Conservation (phyloP, 1,140 invertebrate species). For the Drosophila serrata region DNA sequence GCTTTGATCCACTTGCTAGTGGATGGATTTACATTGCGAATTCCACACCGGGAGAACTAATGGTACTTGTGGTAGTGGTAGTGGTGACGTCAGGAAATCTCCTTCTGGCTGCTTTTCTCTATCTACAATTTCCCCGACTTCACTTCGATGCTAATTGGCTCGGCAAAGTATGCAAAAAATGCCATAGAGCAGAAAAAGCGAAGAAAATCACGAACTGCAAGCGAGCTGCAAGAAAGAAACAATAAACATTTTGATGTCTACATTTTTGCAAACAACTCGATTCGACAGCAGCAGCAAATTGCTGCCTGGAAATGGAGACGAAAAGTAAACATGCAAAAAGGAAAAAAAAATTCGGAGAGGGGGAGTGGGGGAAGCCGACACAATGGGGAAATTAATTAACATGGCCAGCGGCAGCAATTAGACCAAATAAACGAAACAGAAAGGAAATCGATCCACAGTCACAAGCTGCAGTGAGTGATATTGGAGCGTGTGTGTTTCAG, state of each 20-base stretch:
- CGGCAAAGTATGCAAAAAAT: constrained; percentile 62
- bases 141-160: constrained; percentile 62
- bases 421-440: constrained; percentile 44
- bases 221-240: constrained; percentile 33
- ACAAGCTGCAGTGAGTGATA: background rate
- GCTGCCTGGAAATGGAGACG: constrained; percentile 46
- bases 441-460: constrained; percentile 39
- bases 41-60: constrained; percentile 13
- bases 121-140: constrained; percentile 33
- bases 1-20: constrained; percentile 26
- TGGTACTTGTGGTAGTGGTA: too few relatives aligned
- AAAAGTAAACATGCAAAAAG: constrained; percentile 59
- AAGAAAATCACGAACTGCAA: constrained; percentile 70
- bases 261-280: constrained; percentile 26
- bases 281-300: constrained; percentile 38
- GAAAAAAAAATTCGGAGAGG: background rate
- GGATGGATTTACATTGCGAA: constrained; percentile 40
- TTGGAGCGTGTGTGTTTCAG: constrained; percentile 4
- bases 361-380: background rate
- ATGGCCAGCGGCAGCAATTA: constrained; percentile 51
- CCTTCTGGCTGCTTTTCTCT: constrained; percentile 42
- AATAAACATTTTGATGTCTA: constrained; percentile 49
- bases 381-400: constrained; percentile 58
- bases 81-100: constrained; percentile 50
- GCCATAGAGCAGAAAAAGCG: constrained; percentile 54